Conservation (phyloP, 2,113 vertebrate species). For the Stomatorhinus ivindoensis region DNA sequence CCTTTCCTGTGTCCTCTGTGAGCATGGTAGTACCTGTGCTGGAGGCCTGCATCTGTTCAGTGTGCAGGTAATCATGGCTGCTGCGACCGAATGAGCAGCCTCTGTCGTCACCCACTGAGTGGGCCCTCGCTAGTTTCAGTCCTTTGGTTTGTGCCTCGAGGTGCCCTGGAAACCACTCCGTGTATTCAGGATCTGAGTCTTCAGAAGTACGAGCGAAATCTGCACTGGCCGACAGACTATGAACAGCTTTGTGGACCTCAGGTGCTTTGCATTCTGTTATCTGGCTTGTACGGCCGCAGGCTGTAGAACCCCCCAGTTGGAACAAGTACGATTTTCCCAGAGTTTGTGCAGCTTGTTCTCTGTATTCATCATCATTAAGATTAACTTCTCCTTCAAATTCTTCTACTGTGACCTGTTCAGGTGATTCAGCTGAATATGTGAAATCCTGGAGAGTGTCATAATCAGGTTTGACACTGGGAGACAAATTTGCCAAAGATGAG, state of each 20-base stretch:
- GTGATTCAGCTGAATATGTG: not conserved
- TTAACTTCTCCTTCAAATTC: not conserved
- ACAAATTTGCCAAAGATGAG: not conserved
- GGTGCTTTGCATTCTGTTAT: not conserved
- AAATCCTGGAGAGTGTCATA: not conserved
- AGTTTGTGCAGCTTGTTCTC: not conserved
- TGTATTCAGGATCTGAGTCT: conserved; percentile 47
- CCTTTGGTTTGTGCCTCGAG: conserved; percentile 47
- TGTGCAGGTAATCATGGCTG: not conserved
- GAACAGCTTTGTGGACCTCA: not conserved
- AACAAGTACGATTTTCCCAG: not conserved
- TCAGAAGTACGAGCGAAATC: conserved; percentile 26
- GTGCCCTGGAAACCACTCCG: conserved; percentile 41
- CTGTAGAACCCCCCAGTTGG: not conserved
- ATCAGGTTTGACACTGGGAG: not conserved
- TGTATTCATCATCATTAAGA: not conserved
- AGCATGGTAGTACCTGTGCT: not conserved
- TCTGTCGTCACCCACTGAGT: not conserved
- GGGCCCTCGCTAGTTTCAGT: not conserved
- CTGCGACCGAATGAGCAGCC: not conserved
- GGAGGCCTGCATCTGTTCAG: not conserved
- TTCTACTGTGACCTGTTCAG: not conserved
- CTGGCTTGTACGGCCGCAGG: not conserved
- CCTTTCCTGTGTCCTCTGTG: conserved; percentile 1
- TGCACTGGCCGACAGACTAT: not conserved